Base-by-base conservation (phyloP, 2,888 invertebrate species). In the Pyrgus malvae region DNA sequence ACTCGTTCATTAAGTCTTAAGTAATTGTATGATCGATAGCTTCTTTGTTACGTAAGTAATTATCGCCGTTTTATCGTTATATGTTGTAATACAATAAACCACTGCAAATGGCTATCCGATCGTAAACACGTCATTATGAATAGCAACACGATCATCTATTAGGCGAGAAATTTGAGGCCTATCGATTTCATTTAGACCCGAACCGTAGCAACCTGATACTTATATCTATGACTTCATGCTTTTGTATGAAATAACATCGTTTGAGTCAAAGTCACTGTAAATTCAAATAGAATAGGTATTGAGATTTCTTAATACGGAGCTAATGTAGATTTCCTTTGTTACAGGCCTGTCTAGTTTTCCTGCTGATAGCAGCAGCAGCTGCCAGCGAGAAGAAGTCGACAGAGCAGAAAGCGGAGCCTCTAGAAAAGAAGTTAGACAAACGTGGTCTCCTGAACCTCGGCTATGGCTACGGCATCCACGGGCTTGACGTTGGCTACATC, bases 381-480 rank as follows among this genome's bases (percentile, higher is more conserved):
- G 93, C 93, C 82, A 91, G 92, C 79, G 91, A 92, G 91, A 92
- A 93, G 91, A 92, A 92, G 79, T 79, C 85, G 65, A 84, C 86
- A 77, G 83, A 84, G 61, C 90, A 91, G 72, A 91, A 91, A 78
- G 92, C 91, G 68, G 91, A 91, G 68, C 91, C 92, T 53, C 79
- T 92, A 64, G 94, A 94, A 61, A 95, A 96, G 91, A 95, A 95
- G 81, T 92, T 95, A 79, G 95, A 95, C 86, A 96, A 96, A 84
- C 94, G 96, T 67, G 96, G 96, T 65, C 92, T 96, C 67, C 90
- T 95, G 57, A 93, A 94, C 76, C 91, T 95, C 74, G 96, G 95
- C 67, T 95, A 95, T 69, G 96, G 96, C 50, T 95, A 96, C 79
- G 95, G 95, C 57, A 91, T 93, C 73, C 92, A 93, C 69, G 95